phyloP scores from a whole-genome alignment of 2,888 invertebrate genomes.

The Monochamus alternatus region DNA sequence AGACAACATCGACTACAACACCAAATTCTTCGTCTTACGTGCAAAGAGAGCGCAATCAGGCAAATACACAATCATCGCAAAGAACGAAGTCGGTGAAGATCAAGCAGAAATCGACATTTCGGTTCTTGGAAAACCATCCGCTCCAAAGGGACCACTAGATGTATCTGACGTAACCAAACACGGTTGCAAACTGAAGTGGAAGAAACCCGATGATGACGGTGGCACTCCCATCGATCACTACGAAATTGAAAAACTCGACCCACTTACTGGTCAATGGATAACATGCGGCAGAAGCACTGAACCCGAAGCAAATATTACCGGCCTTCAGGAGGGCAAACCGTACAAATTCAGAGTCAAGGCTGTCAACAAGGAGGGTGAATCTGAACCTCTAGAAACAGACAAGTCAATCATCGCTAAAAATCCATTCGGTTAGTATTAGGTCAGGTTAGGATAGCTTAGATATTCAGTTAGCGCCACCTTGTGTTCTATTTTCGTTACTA shows the following conservation, averaged over 20 bases:
- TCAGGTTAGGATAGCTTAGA: too few relatives aligned
- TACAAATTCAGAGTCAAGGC: constrained; percentile 99
- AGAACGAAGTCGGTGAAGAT: constrained; percentile 95
- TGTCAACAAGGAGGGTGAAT: constrained; percentile 98
- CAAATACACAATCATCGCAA: constrained; percentile 90
- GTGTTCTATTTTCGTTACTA: too few relatives aligned
- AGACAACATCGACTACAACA: constrained; percentile 91
- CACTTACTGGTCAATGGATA: constrained; percentile 93
- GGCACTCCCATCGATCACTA: constrained; percentile 95
- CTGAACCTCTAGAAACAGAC: constrained; percentile 95
- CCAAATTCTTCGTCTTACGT: constrained; percentile 90
- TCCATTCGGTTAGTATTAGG: constrained; percentile 86
- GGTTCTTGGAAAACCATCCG: constrained; percentile 83
- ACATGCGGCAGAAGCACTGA: constrained; percentile 91
- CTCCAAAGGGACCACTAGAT: constrained; percentile 90
- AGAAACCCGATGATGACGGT: constrained; percentile 96
- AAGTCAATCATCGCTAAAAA: constrained; percentile 97
- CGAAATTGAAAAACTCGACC: constrained; percentile 96
- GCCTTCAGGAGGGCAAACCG: constrained; percentile 94
- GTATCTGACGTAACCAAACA: constrained; percentile 92
- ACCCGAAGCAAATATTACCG: constrained; percentile 87
- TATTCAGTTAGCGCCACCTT: too few relatives aligned
- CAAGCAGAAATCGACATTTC: constrained; percentile 92
- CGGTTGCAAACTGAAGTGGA: constrained; percentile 93
- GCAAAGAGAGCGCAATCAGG: constrained; percentile 88